phyloP scores from a whole-genome alignment of 35 echinoderm and acorn worm genomes.

The Patiria miniata region DNA sequence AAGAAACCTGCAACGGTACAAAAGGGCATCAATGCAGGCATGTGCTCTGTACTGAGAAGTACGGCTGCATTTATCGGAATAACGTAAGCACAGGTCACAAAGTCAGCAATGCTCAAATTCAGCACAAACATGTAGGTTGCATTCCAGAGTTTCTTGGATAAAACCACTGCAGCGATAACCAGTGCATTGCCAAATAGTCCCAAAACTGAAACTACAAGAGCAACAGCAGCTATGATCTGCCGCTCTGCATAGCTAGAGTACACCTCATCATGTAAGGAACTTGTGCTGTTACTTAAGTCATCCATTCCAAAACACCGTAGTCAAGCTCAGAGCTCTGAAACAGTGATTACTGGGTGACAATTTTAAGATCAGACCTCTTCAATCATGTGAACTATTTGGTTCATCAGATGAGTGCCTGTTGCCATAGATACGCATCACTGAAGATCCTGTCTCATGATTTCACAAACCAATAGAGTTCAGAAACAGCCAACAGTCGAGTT shows the following conservation, averaged over 20 bases:
- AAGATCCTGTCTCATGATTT: no score
- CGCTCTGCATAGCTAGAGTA: conserved; percentile 1
- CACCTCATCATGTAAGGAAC: not conserved
- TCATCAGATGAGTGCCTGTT: no score
- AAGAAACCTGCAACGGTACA: conserved; percentile 41
- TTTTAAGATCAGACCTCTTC: no score
- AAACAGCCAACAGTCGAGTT: no score
- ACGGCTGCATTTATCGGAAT: conserved; percentile 42
- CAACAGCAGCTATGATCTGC: not conserved
- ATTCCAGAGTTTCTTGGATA: conserved; percentile 54
- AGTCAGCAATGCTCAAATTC: conserved; percentile 61
- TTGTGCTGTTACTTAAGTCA: no score
- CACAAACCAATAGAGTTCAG: no score
- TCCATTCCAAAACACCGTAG: no score
- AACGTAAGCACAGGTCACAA: conserved; percentile 32
- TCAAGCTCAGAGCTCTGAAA: no score
- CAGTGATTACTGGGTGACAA: no score
- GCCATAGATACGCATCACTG: no score
- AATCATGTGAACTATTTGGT: no score
- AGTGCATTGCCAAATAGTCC: conserved; percentile 52
- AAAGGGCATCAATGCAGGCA: conserved; percentile 7
- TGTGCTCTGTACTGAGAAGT: conserved; percentile 1
- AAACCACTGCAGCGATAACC: conserved; percentile 53
- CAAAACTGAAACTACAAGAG: conserved; percentile 2
- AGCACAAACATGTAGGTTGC: conserved; percentile 60